These are phyloP conservation scores for Cantharis rustica DNA, from an alignment of 2,888 invertebrate genomes.

Conservation along the genomic window DNA sequence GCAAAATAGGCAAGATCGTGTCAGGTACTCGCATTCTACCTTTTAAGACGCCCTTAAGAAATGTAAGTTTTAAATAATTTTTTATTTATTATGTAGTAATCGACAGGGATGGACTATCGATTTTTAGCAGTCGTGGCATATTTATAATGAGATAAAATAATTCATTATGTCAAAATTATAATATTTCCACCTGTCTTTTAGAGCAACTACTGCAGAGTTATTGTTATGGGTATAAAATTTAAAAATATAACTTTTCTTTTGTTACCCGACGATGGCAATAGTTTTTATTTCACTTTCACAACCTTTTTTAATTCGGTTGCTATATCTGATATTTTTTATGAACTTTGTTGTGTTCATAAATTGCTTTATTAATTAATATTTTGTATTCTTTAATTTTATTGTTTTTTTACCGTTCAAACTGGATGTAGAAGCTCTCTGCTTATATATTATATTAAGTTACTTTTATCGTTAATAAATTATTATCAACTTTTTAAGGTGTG, in stretches of 20 bases:
- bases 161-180: not conserved
- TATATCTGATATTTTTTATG: not conserved
- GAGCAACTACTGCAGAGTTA: not conserved
- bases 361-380: not conserved
- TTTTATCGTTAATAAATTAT: not conserved
- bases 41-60: slow-evolving; percentile 74
- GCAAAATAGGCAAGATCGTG: slow-evolving; percentile 66
- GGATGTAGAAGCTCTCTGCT: not conserved
- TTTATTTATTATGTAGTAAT: not conserved
- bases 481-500: not conserved
- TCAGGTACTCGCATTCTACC: slow-evolving; percentile 72
- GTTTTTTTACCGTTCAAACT: not conserved
- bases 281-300: not conserved
- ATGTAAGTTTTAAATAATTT: slow-evolving; percentile 52
- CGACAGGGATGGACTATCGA: not conserved
- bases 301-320: not conserved
- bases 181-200: not conserved
- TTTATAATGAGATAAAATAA: not conserved
- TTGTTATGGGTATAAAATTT: not conserved
- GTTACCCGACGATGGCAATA: not conserved
- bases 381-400: not conserved
- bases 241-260: not conserved
- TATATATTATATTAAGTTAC: not conserved
- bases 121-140: not conserved
- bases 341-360: not conserved